phyloP scores from a whole-genome alignment of 1,140 invertebrate species.

The Caenorhabditis tropicalis region DNA sequence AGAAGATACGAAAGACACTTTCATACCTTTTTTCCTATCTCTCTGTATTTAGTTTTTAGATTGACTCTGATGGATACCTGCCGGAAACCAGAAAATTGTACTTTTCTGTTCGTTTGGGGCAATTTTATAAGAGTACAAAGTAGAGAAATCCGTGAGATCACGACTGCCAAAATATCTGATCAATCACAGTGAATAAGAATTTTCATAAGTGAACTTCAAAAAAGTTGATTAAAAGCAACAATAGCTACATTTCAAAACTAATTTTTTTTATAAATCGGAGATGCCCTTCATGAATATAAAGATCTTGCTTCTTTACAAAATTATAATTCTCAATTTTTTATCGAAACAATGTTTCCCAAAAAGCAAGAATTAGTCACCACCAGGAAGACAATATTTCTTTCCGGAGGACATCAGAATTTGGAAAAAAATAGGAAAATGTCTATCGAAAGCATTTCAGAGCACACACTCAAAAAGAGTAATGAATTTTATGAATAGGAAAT shows the following conservation, averaged over 20 bases:
- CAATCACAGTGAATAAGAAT: too few relatives aligned
- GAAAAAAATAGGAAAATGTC: not conserved
- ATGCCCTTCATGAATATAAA: too few relatives aligned
- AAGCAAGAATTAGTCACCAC: not conserved
- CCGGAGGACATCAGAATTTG: not conserved
- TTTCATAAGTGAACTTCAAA: too few relatives aligned
- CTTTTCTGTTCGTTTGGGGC: not conserved
- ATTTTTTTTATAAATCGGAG: too few relatives aligned
- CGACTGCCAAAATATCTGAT: too few relatives aligned
- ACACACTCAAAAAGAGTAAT: not conserved
- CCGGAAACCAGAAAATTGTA: not conserved
- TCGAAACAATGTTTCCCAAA: too few relatives aligned
- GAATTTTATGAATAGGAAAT: not conserved
- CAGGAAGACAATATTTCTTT: not conserved
- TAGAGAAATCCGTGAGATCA: too few relatives aligned
- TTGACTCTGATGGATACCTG: not conserved
- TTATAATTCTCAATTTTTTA: too few relatives aligned
- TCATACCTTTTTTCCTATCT: not conserved
- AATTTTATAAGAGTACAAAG: not conserved
- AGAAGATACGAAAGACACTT: conserved; percentile 12
- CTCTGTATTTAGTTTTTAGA: not conserved
- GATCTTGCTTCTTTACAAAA: too few relatives aligned
- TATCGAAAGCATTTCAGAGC: not conserved
- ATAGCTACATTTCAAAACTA: too few relatives aligned
- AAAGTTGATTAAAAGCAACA: too few relatives aligned